These are phyloP conservation scores for Linyphia triangularis DNA, from an alignment of 2,888 invertebrate species.

Conservation along the genomic window DNA sequence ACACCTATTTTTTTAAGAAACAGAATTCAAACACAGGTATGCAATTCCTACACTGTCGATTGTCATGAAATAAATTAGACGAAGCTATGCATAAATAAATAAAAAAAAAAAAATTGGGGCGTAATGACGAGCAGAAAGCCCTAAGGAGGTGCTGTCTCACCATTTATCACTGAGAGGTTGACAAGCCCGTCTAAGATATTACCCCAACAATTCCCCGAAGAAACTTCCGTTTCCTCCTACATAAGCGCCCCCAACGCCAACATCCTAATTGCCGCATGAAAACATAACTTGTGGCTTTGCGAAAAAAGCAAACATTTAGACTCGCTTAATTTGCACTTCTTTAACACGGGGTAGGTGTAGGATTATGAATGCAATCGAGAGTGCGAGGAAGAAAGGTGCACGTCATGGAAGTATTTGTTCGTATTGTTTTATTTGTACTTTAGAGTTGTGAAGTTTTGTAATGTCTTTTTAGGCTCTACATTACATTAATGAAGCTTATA, in stretches of 20 bases:
- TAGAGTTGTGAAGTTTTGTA: too few species aligned
- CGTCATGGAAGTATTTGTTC: not conserved
- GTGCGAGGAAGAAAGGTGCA: not conserved
- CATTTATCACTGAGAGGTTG: constrained; percentile 55
- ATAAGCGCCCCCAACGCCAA: not conserved
- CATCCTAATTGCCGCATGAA: constrained; percentile 41
- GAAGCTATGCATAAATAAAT: too few species aligned
- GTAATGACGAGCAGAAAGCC: constrained; percentile 42
- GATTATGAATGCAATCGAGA: not conserved
- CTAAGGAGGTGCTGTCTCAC: constrained; percentile 15
- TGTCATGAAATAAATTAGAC: too few species aligned
- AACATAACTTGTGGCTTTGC: constrained; percentile 49
- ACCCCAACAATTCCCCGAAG: constrained; percentile 45
- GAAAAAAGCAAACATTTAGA: constrained; percentile 40
- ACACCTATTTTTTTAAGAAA: too few species aligned
- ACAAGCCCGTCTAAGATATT: constrained; percentile 40
- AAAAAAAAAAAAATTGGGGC: constrained; percentile 11
- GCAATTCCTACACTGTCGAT: too few species aligned
- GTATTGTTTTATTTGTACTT: too few species aligned
- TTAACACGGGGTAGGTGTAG: not conserved
- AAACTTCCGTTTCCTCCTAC: not conserved
- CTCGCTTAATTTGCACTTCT: constrained; percentile 59
- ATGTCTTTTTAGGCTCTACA: too few species aligned
- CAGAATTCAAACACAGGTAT: too few species aligned
- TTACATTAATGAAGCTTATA: too few species aligned